Base-by-base conservation (phyloP, 2,888 invertebrate genomes). In the Caenorhabditis becei region DNA sequence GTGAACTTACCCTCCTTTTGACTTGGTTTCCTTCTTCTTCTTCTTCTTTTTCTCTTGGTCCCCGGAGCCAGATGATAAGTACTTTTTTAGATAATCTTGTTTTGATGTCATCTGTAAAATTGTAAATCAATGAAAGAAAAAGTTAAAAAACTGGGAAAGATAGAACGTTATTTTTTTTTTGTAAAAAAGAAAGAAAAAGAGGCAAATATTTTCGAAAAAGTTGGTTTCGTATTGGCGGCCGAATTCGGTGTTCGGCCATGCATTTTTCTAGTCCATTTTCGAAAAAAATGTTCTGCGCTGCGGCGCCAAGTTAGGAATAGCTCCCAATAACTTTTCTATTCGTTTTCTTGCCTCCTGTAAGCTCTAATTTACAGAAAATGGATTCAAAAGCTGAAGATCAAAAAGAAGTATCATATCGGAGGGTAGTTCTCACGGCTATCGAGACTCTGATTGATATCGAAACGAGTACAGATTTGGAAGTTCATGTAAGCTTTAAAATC, bases 51-150 rank as follows among this genome's bases (percentile, higher is more conserved):
- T 63, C 11, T 66, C 78, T 10, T 58, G 49, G 10, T 70, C 62
- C 23, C 49, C 67, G 28, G 23, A 63, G 2, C 59, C 74, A 16
- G 54, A 71, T 18, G 82, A 79, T n/a, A 79, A 26, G 28, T 86
- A 86, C 20, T 77, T 70, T 49, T 86, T 84, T 18, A 86, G 41
- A 62, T 86, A 86, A 32, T 86, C 86, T 16, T 83, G 77, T 58
- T 78, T 82, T 10, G 83, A 85, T 3, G 80, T 47, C 83, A 83
- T 83, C 14, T 23, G 41, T 61, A 41, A 24, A 59, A 41, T 41
- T 11, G 14, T 5, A 54, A 54, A 58, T 35, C 14, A 56, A 20
- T 54, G 10, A n/a, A 56, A 37, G 37, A 20, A 51, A 62, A 47
- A 47, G 18, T 5, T 20, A 2, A 18, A 47, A 47, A 18, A 18